Base-by-base conservation (phyloP, 2,113 vertebrate species). In the Ptychochromis oligacanthus region DNA sequence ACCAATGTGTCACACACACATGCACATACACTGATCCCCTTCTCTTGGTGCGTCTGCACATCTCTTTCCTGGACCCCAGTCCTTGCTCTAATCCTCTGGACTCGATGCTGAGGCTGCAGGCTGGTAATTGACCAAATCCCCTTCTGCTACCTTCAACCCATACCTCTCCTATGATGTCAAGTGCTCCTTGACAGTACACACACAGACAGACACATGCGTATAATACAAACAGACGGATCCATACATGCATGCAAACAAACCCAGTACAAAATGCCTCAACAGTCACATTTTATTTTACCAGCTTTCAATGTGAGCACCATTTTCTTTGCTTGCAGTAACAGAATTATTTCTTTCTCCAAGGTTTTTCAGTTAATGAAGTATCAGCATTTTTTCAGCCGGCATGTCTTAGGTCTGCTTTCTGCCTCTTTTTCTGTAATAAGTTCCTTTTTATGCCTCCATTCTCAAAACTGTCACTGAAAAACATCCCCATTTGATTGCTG, bases 51-150 rank as follows among this genome's bases (percentile, higher is more conserved):
- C 57, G 78, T 79, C 65, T 90, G 88, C 91, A 92, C 89, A 91
- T 90, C 86, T 91, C 79, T 84, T 82, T 88, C 87, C 84, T 81
- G 80, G 87, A 92, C 87, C 85, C 72, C 46, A 56, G 89, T 91
- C 75, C 76, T 56, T 1, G 24, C 85, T 89, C 91, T 95, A 95
- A 95, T 95, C 94, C 93, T 75, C 82, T 87, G 90, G 84, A 92
- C 91, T 92, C 54, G 38, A 95, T 95, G 95, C 95, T 92, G 92
- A 93, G 87, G 91, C 90, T 89, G 93, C 91, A 94, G 85, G 91
- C 90, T 56, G 79, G 89, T 95, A 92, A 95, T 94, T 94, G 91
- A 91, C 87, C 90, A 95, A 95, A 95, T 94, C 93, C 94, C 85
- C 87, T 88, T 80, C 81, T 91, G 83, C 82, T 79, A 31, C 82